Base-by-base conservation (phyloP, 2,888 invertebrate genomes). In the Catocala sponsa region DNA sequence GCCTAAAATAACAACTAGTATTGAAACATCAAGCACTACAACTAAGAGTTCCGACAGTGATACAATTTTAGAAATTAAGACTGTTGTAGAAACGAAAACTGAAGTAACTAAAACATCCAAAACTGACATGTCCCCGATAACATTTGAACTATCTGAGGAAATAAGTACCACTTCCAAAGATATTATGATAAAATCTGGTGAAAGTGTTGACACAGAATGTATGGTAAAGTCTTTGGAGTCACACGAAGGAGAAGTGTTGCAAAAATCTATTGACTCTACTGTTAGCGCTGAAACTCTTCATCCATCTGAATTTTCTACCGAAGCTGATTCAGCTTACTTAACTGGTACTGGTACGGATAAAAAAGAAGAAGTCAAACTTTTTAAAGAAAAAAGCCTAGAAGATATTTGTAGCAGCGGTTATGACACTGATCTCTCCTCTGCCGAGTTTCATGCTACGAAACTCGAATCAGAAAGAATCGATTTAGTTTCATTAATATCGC, bases 321-420 rank as follows among this genome's bases (percentile, higher is more conserved):
- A 95, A 84, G 94, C 93, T 65, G 95, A 95, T 74, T 95, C 94
- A 42, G 95, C 94, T 55, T 94, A 91, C 72, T 81, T 93, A 52
- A 94, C 95, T 42, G 93, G 91, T 56, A 92, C 92, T 11, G 94
- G 90, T n/a, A 63, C 63, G 79, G 92, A 89, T 55, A 91, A 85
- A 82, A 90, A 85, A 81, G 95, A 92, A 75, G 94, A 94, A 84
- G 80, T 90, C 11, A 94, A 91, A 79, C 80, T 94, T 59, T 78
- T 90, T 5, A 95, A 94, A 85, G 95, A 94, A 83, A 95, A 94
- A 84, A 95, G 94, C 72, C 81, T 92, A 55, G 97, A 97, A 93
- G 97, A 97, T 82, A 95, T 97, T 72, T 95, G 95, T 78, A 96
- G 96, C 82, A 97, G 96, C 82, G 96, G 96, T 58, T 95, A 95